Evolutionary conservation across 2,113 vertebrate genomes (phyloP).

Genomic region (Oostethus manadensis): DNA sequence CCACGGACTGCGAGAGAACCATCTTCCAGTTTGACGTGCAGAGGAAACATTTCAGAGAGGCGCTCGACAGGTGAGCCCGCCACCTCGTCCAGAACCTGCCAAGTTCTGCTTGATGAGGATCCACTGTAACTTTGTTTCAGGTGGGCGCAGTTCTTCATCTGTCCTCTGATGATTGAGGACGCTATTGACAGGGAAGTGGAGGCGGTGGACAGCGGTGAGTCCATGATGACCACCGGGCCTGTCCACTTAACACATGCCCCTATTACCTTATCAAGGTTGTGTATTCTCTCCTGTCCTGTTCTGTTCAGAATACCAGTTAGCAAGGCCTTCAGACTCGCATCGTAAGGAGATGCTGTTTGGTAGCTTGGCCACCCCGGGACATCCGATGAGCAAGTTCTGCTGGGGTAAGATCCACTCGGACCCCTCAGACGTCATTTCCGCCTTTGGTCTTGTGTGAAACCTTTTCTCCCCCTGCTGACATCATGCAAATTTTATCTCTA

Average conservation of each 20-base stretch:
- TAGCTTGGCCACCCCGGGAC: slow-evolving; percentile 85
- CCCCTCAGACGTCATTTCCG: no score
- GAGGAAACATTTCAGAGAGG: slow-evolving; percentile 88
- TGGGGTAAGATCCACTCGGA: slow-evolving; percentile 77
- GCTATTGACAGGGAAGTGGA: slow-evolving; percentile 94
- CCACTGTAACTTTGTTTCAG: slow-evolving; percentile 69
- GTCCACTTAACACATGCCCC: background rate
- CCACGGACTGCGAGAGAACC: slow-evolving; percentile 92
- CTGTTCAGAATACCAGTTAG: slow-evolving; percentile 85
- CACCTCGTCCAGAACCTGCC: no score
- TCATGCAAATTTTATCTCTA: no score
- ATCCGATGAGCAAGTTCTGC: slow-evolving; percentile 96
- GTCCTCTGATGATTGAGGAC: slow-evolving; percentile 92
- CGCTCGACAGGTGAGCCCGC: slow-evolving; percentile 81
- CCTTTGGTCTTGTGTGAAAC: no score
- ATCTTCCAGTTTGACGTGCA: slow-evolving; percentile 96
- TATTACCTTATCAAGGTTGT: background rate
- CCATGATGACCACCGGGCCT: background rate
- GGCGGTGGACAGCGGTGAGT: slow-evolving; percentile 94
- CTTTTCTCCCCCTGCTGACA: no score
- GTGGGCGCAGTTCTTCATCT: slow-evolving; percentile 97
- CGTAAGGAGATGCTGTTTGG: slow-evolving; percentile 95
- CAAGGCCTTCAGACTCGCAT: slow-evolving; percentile 86
- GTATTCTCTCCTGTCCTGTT: background rate
- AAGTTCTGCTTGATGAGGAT: no score